Percentiles rank a stretch among this genome's conserved stretches.
Conservation (phyloP, 2,113 vertebrate genomes). For the Bufo bufo region DNA sequence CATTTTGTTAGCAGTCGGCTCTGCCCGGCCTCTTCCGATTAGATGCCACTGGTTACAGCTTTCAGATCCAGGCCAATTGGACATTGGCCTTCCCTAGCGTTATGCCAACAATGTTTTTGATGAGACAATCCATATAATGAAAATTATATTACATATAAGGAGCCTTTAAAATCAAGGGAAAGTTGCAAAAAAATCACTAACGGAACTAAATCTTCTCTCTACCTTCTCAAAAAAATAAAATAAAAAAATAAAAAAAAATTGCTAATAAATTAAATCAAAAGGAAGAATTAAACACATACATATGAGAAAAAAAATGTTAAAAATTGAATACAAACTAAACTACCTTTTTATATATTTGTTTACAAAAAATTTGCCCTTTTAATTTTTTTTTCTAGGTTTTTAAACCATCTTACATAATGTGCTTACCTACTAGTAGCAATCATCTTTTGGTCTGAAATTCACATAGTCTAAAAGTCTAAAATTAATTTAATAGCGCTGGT, state of each 20-base stretch:
- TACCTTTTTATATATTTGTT: too few relatives aligned
- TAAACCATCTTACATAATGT: not conserved
- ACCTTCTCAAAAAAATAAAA: not conserved
- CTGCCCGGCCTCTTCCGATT: too few relatives aligned
- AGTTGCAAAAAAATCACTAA: not conserved
- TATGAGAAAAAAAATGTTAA: not conserved
- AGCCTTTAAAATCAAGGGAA: not conserved
- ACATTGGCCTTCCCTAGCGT: not conserved
- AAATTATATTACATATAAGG: not conserved
- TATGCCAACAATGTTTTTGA: not conserved
- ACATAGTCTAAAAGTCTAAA: not conserved
- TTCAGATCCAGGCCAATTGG: not conserved
- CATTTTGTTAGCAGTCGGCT: not conserved
- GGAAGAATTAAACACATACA: not conserved
- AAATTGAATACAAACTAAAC: not conserved
- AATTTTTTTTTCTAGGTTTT: too few relatives aligned
- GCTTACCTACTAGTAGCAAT: not conserved
- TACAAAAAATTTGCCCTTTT: too few relatives aligned
- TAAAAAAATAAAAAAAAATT: not conserved
- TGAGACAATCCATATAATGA: not conserved
- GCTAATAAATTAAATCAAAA: not conserved
- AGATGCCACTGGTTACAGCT: not conserved
- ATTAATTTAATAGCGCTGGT: not conserved
- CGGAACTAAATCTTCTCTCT: not conserved
- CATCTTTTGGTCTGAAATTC: not conserved